phyloP scores from a whole-genome alignment of 2,113 vertebrate genomes.

The Odontesthes bonariensis region DNA sequence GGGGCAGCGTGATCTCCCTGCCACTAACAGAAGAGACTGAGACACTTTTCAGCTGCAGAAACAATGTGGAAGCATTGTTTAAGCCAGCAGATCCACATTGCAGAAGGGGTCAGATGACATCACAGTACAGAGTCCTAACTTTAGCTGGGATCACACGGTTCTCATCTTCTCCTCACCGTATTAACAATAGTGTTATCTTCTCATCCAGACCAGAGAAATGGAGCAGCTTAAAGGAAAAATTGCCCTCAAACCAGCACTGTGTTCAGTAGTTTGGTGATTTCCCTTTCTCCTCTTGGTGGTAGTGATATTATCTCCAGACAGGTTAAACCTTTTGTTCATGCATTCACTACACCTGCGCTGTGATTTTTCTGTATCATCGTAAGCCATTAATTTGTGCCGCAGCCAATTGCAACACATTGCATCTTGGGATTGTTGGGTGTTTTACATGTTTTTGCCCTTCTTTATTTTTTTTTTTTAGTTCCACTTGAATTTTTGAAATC shows the following conservation, averaged over 20 bases:
- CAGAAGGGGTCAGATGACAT: no score
- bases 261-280: not conserved
- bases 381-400: not conserved
- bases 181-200: constrained; percentile 13
- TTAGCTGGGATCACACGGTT: constrained; percentile 27
- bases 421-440: not conserved
- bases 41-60: constrained; percentile 20
- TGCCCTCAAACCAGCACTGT: constrained; percentile 2
- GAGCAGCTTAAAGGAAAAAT: constrained; percentile 31
- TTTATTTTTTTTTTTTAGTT: no score
- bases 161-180: not conserved
- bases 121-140: not conserved
- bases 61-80: not conserved
- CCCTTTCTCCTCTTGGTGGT: no score
- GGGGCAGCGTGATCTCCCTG: constrained; percentile 1
- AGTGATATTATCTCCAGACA: no score
- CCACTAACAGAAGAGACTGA: constrained; percentile 10
- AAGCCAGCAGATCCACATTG: constrained; percentile 12
- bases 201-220: not conserved
- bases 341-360: no score
- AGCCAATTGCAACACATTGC: no score
- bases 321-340: no score
- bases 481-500: not conserved
- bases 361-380: not conserved
- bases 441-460: not conserved